Conservation (phyloP, 2,797 vertebrate genomes). For the Chelon labrosus region DNA sequence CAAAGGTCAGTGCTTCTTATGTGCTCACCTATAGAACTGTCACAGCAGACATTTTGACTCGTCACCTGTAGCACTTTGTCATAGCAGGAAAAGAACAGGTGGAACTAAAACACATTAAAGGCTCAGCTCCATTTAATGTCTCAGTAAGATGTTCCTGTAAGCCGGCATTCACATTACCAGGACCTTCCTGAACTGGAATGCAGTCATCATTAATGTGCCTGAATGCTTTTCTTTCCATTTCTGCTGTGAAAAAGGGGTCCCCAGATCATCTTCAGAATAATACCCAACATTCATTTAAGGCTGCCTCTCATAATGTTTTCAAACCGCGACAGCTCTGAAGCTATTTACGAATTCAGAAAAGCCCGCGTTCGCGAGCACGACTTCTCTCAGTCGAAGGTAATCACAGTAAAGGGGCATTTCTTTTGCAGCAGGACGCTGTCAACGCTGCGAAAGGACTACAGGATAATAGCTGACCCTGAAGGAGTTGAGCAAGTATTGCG, state of each 20-base stretch:
- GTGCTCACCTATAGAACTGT: background rate
- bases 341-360: slow-evolving; percentile 23
- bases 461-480: slow-evolving; percentile 69
- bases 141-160: background rate
- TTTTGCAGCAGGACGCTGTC: slow-evolving; percentile 42
- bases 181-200: background rate
- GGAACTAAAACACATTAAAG: background rate
- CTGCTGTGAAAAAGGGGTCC: background rate
- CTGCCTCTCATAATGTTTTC: slow-evolving; percentile 1
- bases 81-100: background rate
- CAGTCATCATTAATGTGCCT: background rate
- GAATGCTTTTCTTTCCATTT: background rate
- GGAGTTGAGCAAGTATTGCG: slow-evolving; percentile 64
- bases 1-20: slow-evolving; percentile 24
- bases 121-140: slow-evolving; percentile 2
- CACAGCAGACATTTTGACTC: background rate
- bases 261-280: background rate
- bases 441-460: slow-evolving; percentile 33
- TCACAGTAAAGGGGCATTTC: slow-evolving; percentile 18
- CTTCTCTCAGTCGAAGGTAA: background rate
- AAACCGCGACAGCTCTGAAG: background rate
- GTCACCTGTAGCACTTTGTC: no score
- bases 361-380: background rate
- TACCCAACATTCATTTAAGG: slow-evolving; percentile 2
- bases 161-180: background rate